phyloP scores from a whole-genome alignment of 1,140 invertebrate genomes.

The Amphibalanus amphitrite region DNA sequence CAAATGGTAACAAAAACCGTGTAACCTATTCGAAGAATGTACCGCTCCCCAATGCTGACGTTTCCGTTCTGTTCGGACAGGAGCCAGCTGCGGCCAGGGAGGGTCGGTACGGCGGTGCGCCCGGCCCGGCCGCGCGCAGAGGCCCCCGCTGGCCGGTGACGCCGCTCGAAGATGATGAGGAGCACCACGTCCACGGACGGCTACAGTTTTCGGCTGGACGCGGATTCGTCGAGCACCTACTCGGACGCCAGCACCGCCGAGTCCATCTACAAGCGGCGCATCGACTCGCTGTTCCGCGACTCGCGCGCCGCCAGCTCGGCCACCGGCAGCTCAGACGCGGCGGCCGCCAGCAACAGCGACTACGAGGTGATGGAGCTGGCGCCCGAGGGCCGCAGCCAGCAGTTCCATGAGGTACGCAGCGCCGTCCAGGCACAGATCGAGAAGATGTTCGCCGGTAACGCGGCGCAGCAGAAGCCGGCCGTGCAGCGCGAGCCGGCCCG shows the following conservation, averaged over 20 bases:
- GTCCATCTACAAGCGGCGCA: conserved; percentile 56
- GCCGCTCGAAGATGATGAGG: background rate
- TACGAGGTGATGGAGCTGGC: conserved; percentile 16
- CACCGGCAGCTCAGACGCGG: conserved; percentile 5
- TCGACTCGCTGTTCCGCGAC: conserved; percentile 62
- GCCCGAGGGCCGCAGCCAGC: conserved; percentile 17
- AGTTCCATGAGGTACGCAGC: conserved; percentile 18
- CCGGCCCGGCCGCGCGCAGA: no score
- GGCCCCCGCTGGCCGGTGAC: no score
- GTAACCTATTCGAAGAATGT: no score
- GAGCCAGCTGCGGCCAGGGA: no score
- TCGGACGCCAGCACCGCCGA: conserved; percentile 22
- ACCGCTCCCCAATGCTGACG: no score
- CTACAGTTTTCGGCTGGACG: conserved; percentile 18
- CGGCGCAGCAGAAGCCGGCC: conserved; percentile 23
- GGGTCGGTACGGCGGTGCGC: no score
- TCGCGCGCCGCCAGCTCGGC: conserved; percentile 17
- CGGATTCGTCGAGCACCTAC: conserved; percentile 11
- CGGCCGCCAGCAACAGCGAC: conserved; percentile 8
- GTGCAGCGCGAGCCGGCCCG: conserved; percentile 8
- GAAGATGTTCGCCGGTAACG: conserved; percentile 63
- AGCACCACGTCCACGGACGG: conserved; percentile 7
- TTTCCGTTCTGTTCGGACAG: no score
- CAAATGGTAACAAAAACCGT: no score
- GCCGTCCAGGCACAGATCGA: conserved; percentile 67